Base-by-base conservation (phyloP, 2,113 vertebrate genomes). In the Gasterosteus aculeatus region DNA sequence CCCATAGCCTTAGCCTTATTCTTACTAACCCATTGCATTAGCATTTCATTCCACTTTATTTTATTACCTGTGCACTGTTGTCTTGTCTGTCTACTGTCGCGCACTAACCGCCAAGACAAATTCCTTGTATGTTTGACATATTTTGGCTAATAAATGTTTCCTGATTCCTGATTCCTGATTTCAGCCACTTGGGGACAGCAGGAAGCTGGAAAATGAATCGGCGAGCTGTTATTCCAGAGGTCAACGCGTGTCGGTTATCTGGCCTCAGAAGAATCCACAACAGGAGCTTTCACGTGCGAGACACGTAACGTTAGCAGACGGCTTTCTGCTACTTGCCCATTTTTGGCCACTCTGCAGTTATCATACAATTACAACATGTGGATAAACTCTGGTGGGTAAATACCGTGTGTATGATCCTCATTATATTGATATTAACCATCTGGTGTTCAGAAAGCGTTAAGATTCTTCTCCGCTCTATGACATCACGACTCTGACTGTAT, bases 401-500 rank as follows among this genome's bases (percentile, higher is more conserved):
- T 54, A 6, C 53, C 12, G 53, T 26, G 53, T 5, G 22, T 14
- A 14, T 12, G 26, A 54, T 8, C 51, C 10, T 54, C 22, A 10
- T 10, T n/a, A n/a, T n/a, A 3, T 53, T n/a, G 49, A 53, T 53
- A 53, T 53, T 33, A 33, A 33, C 33, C 35, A 6, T 29, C 53
- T 26, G 51, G 51, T 54, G 51, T 26, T 11, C 51, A 57, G 5
- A 57, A 57, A 8, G 0, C 51, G 26, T 54, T 26, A 12, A 11
- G 38, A 35, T 39, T 49, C 38, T 14, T 51, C 22, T 54, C 35
- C 76, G 51, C n/a, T 18, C 19, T 35, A 35, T 80, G 78, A 75
- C 71, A 64, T 69, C 71, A 69, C 9, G 58, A 22, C 49, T 31
- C 5, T 6, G 39, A 58, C 41, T 62, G 41, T 62, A 80, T 73